phyloP scores from a whole-genome alignment of 35 echinoderm and acorn worm species.

The Patiria miniata region DNA sequence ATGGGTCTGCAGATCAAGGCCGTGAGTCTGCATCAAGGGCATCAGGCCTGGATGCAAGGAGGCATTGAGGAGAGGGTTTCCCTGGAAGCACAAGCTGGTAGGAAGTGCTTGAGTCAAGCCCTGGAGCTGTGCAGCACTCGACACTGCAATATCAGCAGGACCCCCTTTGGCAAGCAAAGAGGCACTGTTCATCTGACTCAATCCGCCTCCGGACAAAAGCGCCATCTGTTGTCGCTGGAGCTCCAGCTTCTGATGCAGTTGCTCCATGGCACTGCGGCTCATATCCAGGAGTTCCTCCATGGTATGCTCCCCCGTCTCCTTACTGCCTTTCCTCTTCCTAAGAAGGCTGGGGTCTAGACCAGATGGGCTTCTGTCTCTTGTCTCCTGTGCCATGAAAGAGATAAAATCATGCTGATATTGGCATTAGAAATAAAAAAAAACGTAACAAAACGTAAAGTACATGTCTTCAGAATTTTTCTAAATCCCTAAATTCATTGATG shows the following conservation, averaged over 20 bases:
- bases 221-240: background rate
- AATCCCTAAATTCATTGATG: too few relatives aligned
- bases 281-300: background rate
- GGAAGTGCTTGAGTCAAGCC: background rate
- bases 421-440: background rate
- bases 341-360: background rate
- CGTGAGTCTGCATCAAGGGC: background rate
- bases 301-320: background rate
- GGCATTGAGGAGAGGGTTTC: background rate
- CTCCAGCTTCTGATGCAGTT: slow-evolving; percentile 10
- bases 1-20: background rate
- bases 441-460: too few relatives aligned
- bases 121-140: background rate
- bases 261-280: slow-evolving; percentile 6
- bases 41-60: background rate
- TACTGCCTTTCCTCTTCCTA: background rate
- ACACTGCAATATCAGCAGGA: background rate
- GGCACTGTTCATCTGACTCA: background rate
- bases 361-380: background rate
- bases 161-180: background rate
- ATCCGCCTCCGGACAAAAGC: background rate
- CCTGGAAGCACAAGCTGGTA: background rate
- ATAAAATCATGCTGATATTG: background rate
- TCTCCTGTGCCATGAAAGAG: background rate
- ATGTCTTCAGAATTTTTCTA: too few relatives aligned